Conservation (phyloP, 2,113 vertebrate species). For the Xenopus laevis region DNA sequence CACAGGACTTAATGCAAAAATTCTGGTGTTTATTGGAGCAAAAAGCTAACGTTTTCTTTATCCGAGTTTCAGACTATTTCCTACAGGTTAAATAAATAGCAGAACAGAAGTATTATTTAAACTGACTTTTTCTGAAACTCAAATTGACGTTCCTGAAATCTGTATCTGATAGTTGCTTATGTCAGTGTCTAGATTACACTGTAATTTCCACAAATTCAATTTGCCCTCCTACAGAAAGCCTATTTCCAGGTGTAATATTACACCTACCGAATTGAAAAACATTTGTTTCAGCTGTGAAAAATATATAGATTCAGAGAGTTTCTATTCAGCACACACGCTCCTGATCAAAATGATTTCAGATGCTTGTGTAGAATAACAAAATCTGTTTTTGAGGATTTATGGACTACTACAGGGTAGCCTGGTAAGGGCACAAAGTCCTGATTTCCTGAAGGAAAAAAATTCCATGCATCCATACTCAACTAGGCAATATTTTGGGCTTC, state of each 20-base stretch:
- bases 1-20: too few species aligned
- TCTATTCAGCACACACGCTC: neutral
- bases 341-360: neutral
- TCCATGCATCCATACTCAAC: too few species aligned
- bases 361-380: too few species aligned
- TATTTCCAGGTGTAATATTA: conserved; percentile 25
- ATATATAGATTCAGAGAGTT: conserved; percentile 18
- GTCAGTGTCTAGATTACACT: conserved; percentile 29
- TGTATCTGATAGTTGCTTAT: conserved; percentile 20
- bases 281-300: conserved; percentile 32
- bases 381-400: too few species aligned
- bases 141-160: neutral
- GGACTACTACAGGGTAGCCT: too few species aligned
- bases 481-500: too few species aligned
- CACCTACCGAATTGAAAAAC: conserved; percentile 17
- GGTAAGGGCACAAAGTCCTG: too few species aligned
- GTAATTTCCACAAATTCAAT: conserved; percentile 35
- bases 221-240: conserved; percentile 29
- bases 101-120: neutral
- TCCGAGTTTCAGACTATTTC: too few species aligned
- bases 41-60: too few species aligned
- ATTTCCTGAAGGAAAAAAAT: too few species aligned
- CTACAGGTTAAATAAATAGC: neutral
- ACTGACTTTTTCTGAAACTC: neutral
- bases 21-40: too few species aligned